phyloP scores from a whole-genome alignment of 2,797 vertebrate genomes.

The Oophaga sylvatica region DNA sequence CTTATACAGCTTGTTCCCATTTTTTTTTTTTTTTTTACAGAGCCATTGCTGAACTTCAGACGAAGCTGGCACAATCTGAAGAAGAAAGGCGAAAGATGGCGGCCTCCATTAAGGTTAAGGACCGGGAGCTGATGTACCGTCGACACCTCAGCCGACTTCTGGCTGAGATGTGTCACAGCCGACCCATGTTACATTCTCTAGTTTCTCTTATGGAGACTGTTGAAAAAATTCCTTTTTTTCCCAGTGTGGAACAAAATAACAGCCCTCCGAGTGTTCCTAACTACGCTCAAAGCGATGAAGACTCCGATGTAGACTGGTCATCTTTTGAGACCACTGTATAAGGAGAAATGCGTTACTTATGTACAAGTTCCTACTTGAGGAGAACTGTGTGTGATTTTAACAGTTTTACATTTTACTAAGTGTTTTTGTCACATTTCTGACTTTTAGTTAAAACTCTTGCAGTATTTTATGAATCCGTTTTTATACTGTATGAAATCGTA shows the following conservation, averaged over 20 bases:
- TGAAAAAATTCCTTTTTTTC: constrained; percentile 29
- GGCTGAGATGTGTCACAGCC: constrained; percentile 75
- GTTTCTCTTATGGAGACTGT: constrained; percentile 72
- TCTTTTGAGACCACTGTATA: constrained; percentile 81
- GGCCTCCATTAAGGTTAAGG: constrained; percentile 72
- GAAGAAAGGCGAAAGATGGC: constrained; percentile 73
- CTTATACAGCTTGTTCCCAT: no score
- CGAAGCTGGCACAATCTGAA: constrained; percentile 76
- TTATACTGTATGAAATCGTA: neutral
- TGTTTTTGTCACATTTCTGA: neutral
- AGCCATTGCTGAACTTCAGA: constrained; percentile 74
- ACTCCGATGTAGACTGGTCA: constrained; percentile 69
- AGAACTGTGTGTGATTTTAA: no score
- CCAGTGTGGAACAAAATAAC: no score
- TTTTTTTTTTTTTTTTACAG: constrained; percentile 62
- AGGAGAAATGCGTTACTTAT: constrained; percentile 35
- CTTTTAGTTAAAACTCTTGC: neutral
- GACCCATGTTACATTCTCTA: constrained; percentile 73
- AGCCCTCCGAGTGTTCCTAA: constrained; percentile 61
- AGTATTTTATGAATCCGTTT: no score
- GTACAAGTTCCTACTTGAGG: no score
- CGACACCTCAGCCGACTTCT: constrained; percentile 76
- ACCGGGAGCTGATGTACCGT: constrained; percentile 72
- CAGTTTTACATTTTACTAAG: no score
- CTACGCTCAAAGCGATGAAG: constrained; percentile 67